Evolutionary conservation across 2,888 invertebrate species (phyloP), one percentile per base, ranked within the genome.

Genomic region (Chaetoderma sp.): DNA sequence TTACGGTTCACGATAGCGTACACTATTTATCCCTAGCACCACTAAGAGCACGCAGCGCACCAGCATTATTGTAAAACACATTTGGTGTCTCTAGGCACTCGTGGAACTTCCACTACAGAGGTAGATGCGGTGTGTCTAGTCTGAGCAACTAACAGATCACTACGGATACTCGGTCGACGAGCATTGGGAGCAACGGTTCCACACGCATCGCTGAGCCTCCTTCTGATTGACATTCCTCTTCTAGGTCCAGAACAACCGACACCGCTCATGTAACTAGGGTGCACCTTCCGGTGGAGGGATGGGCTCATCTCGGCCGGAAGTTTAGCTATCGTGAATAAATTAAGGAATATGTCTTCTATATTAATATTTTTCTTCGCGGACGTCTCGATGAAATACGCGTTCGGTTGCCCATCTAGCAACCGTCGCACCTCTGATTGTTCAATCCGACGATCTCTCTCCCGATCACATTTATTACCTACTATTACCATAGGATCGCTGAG

Each of bases 121-220:
- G 70, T 70, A 23, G 65, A 69, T n/a, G 66, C 23, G 47, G 71
- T 75, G 54, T 77, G 77, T 36, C 78, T 52, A 49, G 92, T 93
- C 85, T 93, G 91, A 91, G 94, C 93, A 78, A 94, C 92, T 91
- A 94, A 92, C 75, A 94, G 89, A 85, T 95, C 95, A 5, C 94
- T 95, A 69, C 94, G 89, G 73, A 95, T 93, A 86, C 94, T 94
- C 33, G 95, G 95, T 50, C 95, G 89, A 58, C 94, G 89, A 0
- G 93, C 94, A 82, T 94, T 94, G 1, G 94, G 93, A n/a, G 94
- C 93, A 23, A 94, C 93, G 5, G 94, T 93, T 4, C 94, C 94
- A 80, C 94, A 94, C 1, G 94, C 94, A 81, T 94, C 94, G 72
- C 94, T 94, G 74, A 94, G 88, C 58, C 93, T 90, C 65, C 94